Base-by-base conservation (phyloP, 2,888 invertebrate species). In the Bugulina stolonifera region DNA sequence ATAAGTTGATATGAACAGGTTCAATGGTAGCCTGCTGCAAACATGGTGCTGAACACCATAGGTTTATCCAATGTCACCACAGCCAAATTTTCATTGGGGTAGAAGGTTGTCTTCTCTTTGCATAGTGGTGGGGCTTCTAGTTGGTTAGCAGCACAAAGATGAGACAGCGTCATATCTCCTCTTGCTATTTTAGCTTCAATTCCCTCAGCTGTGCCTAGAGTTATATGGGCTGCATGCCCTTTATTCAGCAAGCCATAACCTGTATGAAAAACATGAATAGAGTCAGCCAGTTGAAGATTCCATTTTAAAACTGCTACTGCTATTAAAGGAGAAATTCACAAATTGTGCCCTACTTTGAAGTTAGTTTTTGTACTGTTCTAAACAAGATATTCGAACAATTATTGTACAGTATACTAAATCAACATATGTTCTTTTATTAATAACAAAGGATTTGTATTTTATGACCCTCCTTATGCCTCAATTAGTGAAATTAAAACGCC, bases 191-290 rank as follows among this genome's bases (percentile, higher is more conserved):
- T 27, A 5, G 64, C 2, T 32, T 64, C 25, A 25, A 64, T 32
- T 32, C 34, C 64, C 25, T 29, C 5, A 14, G 64, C 64, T 64
- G 32, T 32, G 5, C 64, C 64, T 10, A 64, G 34, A 25, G 64
- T 64, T 14, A 64, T 64, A n/a, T 64, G 64, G 14, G 64, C 64
- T 18, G 64, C 29, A 64, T 32, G 32, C 25, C 64, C 64, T 32
- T 64, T 32, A 10, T 22, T 22, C 34, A 64, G n/a, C 18, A 23
- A 18, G 22, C 25, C 23, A 57, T 57, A 57, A 5, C 57, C 57
- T 57, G 25, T n/a, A n/a, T n/a, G n/a, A n/a, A n/a, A n/a, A n/a
- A n/a, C n/a, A n/a, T n/a, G n/a, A n/a, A n/a, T n/a, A n/a, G n/a
- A n/a, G n/a, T n/a, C n/a, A n/a, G n/a, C n/a, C n/a, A n/a, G n/a